Evolutionary conservation across 2,797 vertebrate species (phyloP), one percentile per base, ranked within the genome.

Genomic region (Sebastes vulpes): DNA sequence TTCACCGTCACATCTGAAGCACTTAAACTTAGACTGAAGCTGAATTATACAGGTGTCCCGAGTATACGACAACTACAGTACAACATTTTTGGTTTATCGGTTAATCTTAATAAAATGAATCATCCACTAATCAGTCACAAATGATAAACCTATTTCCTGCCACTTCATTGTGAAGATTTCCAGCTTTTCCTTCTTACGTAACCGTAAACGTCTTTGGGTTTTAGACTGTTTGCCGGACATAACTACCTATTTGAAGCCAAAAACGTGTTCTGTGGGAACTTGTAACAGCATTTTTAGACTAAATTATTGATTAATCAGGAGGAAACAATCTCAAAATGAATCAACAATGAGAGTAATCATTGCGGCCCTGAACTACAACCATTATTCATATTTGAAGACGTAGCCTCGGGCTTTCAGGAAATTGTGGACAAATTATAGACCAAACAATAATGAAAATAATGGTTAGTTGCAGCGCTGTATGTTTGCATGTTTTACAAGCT

Each of bases 401-500:
- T 2, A 8, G 31, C 38, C 12, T 6, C 1, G 0, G 16, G 61
- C 28, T 38, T 38, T 42, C 7, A 25, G 20, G 63, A 59, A 61
- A 6, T 11, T n/a, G n/a, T 7, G 7, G 4, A 10, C 2, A 46
- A 3, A 57, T 79, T 76, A 72, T 16, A 28, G 71, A 50, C 26
- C 3, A 5, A 20, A 42, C 12, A 0, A 60, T 28, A 42, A 68
- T 63, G 16, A 69, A 65, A 74, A 61, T 75, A 72, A 71, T 67
- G 0, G 12, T 52, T 5, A 12, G 64, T 26, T 81, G 11, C 57
- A 65, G 8, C 18, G 5, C n/a, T 46, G 16, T 12, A 54, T 0
- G 68, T 73, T 54, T 0, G 18, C 29, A 14, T 23, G 53, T 65
- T 87, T 82, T 79, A 88, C 25, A 12, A 77, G 75, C 7, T 64